Evolutionary conservation across 2,113 vertebrate genomes (phyloP).

Genomic region (Malurus elegans): DNA sequence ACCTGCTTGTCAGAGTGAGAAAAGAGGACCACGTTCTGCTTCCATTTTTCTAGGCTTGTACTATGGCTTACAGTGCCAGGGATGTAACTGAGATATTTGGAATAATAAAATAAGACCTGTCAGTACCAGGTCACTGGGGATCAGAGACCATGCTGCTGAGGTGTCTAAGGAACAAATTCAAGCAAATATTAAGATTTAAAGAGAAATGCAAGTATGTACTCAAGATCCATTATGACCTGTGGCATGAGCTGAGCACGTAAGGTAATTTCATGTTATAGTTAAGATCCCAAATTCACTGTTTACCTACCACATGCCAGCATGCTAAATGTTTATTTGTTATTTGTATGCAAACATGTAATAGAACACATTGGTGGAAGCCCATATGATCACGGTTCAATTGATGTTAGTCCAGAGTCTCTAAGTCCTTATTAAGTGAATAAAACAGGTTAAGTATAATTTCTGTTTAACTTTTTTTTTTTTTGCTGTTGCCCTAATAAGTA

Average conservation of each 20-base stretch:
- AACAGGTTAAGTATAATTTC: not conserved
- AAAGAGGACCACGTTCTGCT: not conserved
- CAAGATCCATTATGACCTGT: not conserved
- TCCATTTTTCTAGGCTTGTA: not conserved
- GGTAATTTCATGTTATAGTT: not conserved
- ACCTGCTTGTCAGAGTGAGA: not conserved
- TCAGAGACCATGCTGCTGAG: not conserved
- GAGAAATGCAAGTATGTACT: not conserved
- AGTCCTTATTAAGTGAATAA: not conserved
- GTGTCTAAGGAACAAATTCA: not conserved
- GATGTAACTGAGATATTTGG: not conserved
- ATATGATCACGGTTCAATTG: not conserved
- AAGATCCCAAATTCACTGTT: not conserved
- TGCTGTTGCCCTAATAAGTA: not conserved
- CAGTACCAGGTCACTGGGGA: not conserved
- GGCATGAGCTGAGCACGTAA: not conserved
- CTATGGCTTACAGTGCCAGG: not conserved
- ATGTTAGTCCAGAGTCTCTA: not conserved
- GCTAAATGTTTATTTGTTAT: not conserved
- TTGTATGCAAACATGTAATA: not conserved
- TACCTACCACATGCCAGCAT: not conserved
- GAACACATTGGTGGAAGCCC: not conserved
- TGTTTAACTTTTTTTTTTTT: not conserved
- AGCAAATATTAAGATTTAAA: not conserved
- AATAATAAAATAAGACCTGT: not conserved